phyloP scores from a whole-genome alignment of 2,888 invertebrate genomes.

The Pachycephus smyrnensis region DNA sequence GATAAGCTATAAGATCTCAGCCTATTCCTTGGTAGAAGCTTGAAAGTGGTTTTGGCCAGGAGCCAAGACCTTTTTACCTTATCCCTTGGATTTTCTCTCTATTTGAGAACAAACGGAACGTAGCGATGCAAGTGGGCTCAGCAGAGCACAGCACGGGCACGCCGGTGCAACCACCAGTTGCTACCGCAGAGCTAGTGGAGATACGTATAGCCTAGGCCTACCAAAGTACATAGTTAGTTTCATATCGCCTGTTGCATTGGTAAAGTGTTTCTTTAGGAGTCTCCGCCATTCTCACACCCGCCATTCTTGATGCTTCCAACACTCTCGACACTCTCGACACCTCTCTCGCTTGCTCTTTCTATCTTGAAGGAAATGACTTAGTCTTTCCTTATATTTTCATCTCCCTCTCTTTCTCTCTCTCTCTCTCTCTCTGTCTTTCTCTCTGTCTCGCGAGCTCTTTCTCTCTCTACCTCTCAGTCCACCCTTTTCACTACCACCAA shows the following conservation, averaged over 20 bases:
- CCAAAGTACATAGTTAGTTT: slow-evolving; percentile 61
- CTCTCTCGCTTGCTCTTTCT: background rate
- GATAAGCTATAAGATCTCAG: background rate
- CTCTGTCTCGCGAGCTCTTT: slow-evolving; percentile 15
- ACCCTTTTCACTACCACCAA: slow-evolving; percentile 3
- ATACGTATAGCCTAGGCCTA: slow-evolving; percentile 53
- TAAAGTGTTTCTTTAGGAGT: slow-evolving; percentile 52
- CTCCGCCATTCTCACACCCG: slow-evolving; percentile 14
- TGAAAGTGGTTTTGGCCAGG: slow-evolving; percentile 50
- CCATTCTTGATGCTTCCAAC: slow-evolving; percentile 1
- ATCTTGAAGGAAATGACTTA: background rate
- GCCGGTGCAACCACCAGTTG: slow-evolving; percentile 68
- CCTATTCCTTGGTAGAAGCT: background rate
- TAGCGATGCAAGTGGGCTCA: slow-evolving; percentile 60
- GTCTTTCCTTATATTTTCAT: background rate
- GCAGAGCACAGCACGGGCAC: slow-evolving; percentile 43
- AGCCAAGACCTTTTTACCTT: slow-evolving; percentile 58
- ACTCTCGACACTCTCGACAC: slow-evolving; percentile 3
- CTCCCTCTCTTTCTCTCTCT: slow-evolving; percentile 11
- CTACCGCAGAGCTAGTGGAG: slow-evolving; percentile 41
- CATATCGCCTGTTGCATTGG: slow-evolving; percentile 65
- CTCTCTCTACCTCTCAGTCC: background rate
- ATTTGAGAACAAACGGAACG: slow-evolving; percentile 65
- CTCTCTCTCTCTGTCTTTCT: slow-evolving; percentile 32
- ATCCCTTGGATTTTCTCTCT: slow-evolving; percentile 62